Base-by-base conservation (phyloP, 1,140 invertebrate genomes). In the Helicoverpa zea region DNA sequence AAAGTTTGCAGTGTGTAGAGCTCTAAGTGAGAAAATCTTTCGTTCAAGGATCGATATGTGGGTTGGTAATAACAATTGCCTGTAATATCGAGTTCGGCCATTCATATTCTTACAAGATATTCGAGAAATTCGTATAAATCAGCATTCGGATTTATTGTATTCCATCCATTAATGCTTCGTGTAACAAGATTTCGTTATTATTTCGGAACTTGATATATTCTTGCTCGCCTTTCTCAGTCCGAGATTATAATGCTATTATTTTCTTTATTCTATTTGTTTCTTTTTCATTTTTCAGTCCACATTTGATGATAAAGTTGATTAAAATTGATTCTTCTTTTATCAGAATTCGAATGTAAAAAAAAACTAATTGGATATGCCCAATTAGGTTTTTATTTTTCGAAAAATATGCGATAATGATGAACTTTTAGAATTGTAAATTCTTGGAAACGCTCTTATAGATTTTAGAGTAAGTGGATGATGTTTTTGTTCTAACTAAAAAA, bases 171-270 rank as follows among this genome's bases (percentile, higher is more conserved):
- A 43, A 75, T 68, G 66, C 52, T 54, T n/a, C n/a, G n/a, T 73
- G 16, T 80, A 80, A 73, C 59, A 66, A 43, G 59, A 16, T 81
- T 75, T 49, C 61, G 29, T 68, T 68, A 73, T 80, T 73, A 80
- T 81, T 75, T 76, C 59, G 61, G n/a, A 66, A 81, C 52, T 58
- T 72, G 70, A 80, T 75, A 74, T 61, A 54, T 78, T 49, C 73
- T 11, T 14, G 51, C 63, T 35, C 18, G 18, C 49, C 47, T 59
- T 76, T 79, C 66, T 81, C 66, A 51, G 43, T 61, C 49, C 16
- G 18, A 43, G 30, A 23, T 52, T 73, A 54, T 35, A 73, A 73
- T 56, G 70, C 70, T 23, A 3, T 35, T 72, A 30, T 72, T 54
- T 54, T 30, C 3, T 54, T 35, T 72, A 52, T 23, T 14, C 3